These are phyloP conservation scores for Sus scrofa DNA, from an alignment of 2,113 vertebrate genomes.

Conservation along the genomic window T2T-Sscrofa CM000826.6:152668001-152668500, in stretches of 20 bases:
- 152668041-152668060: no score
- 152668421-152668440: no score
- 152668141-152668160: background rate
- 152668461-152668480: no score
- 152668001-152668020: no score
- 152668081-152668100: background rate
- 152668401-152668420: rapidly evolving
- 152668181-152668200: no score
- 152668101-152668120: rapidly evolving
- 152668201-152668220: slow-evolving; percentile 3
- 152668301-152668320: background rate
- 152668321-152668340: background rate
- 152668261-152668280: background rate
- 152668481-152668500: no score
- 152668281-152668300: background rate
- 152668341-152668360: background rate
- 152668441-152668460: no score
- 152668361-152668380: background rate
- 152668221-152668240: background rate
- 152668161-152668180: background rate
- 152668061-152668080: background rate
- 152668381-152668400: rapidly evolving
- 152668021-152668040: no score
- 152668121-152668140: background rate
- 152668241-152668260: background rate